phyloP scores from a whole-genome alignment of 30 jellyfish, hydroid and myxozoan genomes.

The Sanderia malayensis region DNA sequence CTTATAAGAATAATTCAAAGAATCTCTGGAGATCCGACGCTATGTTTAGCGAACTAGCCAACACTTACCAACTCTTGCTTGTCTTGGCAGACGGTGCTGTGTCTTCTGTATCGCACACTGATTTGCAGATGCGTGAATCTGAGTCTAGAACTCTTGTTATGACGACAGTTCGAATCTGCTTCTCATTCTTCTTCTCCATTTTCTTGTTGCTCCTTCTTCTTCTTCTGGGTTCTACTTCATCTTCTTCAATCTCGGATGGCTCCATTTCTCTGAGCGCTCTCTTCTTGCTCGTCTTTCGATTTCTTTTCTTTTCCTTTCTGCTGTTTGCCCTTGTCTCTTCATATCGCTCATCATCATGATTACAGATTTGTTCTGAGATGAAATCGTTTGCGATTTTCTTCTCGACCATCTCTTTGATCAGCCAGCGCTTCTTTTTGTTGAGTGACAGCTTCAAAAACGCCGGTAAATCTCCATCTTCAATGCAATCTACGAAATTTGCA shows the following conservation, averaged over 20 bases:
- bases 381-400: neutral
- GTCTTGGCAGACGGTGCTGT: neutral
- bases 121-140: neutral
- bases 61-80: neutral
- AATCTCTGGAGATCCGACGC: neutral
- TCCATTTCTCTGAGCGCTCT: too few relatives aligned
- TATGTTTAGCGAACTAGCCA: neutral
- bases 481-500: neutral
- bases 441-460: neutral
- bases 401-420: neutral
- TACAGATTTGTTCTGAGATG: too few relatives aligned
- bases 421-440: neutral
- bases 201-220: neutral
- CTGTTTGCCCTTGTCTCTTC: too few relatives aligned
- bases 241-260: neutral
- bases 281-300: too few relatives aligned
- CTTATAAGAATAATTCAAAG: too few relatives aligned
- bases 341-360: too few relatives aligned
- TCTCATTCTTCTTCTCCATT: neutral
- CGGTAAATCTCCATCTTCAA: neutral
- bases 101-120: neutral
- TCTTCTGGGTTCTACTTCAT: neutral
- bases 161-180: neutral
- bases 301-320: too few relatives aligned
- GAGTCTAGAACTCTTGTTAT: neutral